These are phyloP conservation scores for Esox niger DNA, from an alignment of 2,113 vertebrate species.

Conservation along the genomic window DNA sequence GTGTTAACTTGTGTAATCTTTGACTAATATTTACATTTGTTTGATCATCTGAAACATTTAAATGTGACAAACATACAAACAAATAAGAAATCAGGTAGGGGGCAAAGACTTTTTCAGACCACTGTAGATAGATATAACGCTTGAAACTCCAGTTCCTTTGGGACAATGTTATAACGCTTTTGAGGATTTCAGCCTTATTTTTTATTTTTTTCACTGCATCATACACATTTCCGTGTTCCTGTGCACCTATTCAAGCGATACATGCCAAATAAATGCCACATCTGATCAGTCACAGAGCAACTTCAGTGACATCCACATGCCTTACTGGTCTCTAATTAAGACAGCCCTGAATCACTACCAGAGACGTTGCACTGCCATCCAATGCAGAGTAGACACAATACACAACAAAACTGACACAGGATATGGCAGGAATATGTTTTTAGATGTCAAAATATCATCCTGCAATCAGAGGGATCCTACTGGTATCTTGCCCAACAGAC, in stretches of 20 bases:
- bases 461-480: background rate
- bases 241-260: background rate
- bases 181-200: too few relatives aligned
- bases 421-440: conserved; percentile 15
- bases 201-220: too few relatives aligned
- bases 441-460: conserved; percentile 42
- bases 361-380: conserved; percentile 53
- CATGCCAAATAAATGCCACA: conserved; percentile 16
- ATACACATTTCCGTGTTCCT: background rate
- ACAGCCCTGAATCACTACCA: background rate
- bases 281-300: conserved; percentile 1
- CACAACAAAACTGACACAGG: too few relatives aligned
- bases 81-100: too few relatives aligned
- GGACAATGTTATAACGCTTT: too few relatives aligned
- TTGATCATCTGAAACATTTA: too few relatives aligned
- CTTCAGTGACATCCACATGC: background rate
- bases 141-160: too few relatives aligned
- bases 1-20: too few relatives aligned
- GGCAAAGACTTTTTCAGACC: too few relatives aligned
- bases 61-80: too few relatives aligned
- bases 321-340: background rate
- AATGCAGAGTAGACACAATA: conserved; percentile 43
- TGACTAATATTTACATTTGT: too few relatives aligned
- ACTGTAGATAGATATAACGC: too few relatives aligned
- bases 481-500: background rate